A percentile compares a stretch with the other conserved stretches of the same genome.
Evolutionary conservation across 2,113 vertebrate species (phyloP).

Genomic region (Zingel zingel): DNA sequence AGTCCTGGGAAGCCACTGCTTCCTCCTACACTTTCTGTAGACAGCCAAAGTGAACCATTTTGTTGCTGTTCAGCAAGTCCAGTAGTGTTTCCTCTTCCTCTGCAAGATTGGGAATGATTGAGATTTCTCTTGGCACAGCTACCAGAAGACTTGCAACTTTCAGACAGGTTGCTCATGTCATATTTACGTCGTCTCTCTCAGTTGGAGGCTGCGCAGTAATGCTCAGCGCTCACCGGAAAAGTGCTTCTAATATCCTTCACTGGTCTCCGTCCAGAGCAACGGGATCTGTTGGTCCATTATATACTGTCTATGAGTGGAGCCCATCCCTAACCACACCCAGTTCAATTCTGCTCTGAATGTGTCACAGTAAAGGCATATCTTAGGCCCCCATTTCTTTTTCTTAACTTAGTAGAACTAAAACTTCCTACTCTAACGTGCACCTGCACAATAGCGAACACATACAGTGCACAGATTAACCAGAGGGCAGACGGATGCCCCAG

Average conservation of each 20-base stretch:
- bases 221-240: too few relatives aligned
- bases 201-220: too few relatives aligned
- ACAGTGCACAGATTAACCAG: background rate
- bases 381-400: background rate
- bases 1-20: background rate
- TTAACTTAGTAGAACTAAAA: background rate
- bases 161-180: too few relatives aligned
- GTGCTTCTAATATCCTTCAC: too few relatives aligned
- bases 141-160: too few relatives aligned
- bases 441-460: background rate
- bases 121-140: too few relatives aligned
- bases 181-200: too few relatives aligned
- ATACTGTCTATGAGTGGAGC: background rate
- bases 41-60: background rate
- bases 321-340: background rate
- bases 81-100: background rate
- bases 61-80: background rate
- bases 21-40: background rate
- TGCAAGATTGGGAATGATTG: background rate
- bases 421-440: background rate
- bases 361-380: background rate
- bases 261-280: too few relatives aligned
- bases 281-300: too few relatives aligned
- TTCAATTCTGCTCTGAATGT: background rate
- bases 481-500: too few relatives aligned